These are phyloP conservation scores for Ephialtes manifestator DNA, from an alignment of 2,888 invertebrate species.

Conservation along the genomic window DNA sequence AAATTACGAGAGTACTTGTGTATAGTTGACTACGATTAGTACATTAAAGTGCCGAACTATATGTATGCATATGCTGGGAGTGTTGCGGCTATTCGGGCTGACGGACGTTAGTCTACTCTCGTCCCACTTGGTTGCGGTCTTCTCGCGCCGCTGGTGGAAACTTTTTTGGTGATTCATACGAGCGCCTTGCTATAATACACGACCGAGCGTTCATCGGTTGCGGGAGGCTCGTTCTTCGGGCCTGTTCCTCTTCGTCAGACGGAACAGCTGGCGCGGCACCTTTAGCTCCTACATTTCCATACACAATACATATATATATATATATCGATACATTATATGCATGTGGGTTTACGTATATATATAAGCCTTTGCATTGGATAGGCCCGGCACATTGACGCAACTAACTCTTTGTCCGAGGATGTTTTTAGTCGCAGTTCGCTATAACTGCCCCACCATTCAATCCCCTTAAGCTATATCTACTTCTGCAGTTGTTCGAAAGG, in stretches of 20 bases:
- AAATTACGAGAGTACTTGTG: not conserved
- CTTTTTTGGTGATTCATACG: conserved; percentile 62
- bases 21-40: not conserved
- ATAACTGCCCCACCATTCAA: not conserved
- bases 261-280: conserved; percentile 46
- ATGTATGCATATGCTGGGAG: not conserved
- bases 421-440: not conserved
- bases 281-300: conserved; percentile 26
- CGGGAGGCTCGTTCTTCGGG: conserved; percentile 13
- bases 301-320: not conserved
- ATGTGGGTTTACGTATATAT: not conserved
- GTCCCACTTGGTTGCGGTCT: conserved; percentile 6
- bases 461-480: not conserved
- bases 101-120: conserved; percentile 18
- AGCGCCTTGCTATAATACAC: conserved; percentile 47
- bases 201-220: conserved; percentile 16
- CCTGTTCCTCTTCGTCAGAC: conserved; percentile 1
- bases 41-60: not conserved
- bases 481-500: not conserved
- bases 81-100: not conserved
- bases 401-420: not conserved
- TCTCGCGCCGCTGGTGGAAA: conserved; percentile 42
- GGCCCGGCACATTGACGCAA: not conserved
- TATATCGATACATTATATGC: not conserved
- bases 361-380: not conserved